Percentiles rank a stretch among this genome's conserved stretches.
phyloP scores from a whole-genome alignment of 2,888 invertebrate species.

The Melanostoma scalare region DNA sequence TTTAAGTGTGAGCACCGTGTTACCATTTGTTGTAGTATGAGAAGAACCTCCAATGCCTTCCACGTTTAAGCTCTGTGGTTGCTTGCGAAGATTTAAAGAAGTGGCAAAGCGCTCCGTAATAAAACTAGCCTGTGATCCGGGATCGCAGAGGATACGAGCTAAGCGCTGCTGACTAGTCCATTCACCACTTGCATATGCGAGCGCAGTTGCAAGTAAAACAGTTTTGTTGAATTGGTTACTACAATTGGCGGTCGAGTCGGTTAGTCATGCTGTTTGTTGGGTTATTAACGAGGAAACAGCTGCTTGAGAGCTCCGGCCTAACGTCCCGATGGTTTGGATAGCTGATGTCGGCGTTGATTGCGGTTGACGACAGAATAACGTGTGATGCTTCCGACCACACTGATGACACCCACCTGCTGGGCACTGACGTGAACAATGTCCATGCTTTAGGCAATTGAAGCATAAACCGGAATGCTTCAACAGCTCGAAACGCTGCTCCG shows the following conservation, averaged over 20 bases:
- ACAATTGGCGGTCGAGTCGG: background rate
- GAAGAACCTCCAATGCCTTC: slow-evolving; percentile 45
- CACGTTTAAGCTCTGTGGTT: background rate
- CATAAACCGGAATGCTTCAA: slow-evolving; percentile 22
- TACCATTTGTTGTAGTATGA: slow-evolving; percentile 1
- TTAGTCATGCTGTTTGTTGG: background rate
- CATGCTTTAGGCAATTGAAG: slow-evolving; percentile 44
- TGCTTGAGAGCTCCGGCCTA: background rate
- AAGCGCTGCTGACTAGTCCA: slow-evolving; percentile 5
- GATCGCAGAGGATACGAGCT: slow-evolving; percentile 44
- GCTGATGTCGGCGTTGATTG: no score
- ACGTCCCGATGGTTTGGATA: background rate
- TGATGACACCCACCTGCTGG: slow-evolving; percentile 32
- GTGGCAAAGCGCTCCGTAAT: slow-evolving; percentile 42
- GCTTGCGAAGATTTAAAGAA: slow-evolving; percentile 33
- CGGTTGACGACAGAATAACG: slow-evolving; percentile 7
- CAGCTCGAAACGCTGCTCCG: slow-evolving; percentile 31
- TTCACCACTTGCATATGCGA: slow-evolving; percentile 20
- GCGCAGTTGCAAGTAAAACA: slow-evolving; percentile 2
- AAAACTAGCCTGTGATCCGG: slow-evolving; percentile 61
- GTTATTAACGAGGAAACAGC: background rate
- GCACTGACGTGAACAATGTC: slow-evolving; percentile 35
- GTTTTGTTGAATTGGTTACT: background rate
- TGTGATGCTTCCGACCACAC: slow-evolving; percentile 34
- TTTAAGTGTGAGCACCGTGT: slow-evolving; percentile 17